Evolutionary conservation across 2,797 vertebrate genomes (phyloP).

Genomic region (Leptodactylus fallax): DNA sequence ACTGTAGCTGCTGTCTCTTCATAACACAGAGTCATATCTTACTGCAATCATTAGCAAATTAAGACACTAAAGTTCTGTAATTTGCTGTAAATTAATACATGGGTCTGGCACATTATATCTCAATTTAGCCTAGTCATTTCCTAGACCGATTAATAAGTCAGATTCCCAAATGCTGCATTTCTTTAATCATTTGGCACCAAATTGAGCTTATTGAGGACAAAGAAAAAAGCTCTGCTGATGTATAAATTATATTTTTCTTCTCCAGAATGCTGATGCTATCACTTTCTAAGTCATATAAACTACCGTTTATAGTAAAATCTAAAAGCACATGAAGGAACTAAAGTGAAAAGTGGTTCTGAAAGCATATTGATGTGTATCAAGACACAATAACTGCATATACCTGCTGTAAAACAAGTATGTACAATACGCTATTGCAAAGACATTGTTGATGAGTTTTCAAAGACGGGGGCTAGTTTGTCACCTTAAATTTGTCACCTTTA

Average conservation of each 20-base stretch:
- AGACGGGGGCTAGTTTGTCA: no score
- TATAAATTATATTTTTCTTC: background rate
- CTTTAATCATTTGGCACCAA: slow-evolving; percentile 47
- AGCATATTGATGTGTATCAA: background rate
- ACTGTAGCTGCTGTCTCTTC: background rate
- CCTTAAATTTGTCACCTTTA: no score
- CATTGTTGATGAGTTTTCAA: no score
- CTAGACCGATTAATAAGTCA: slow-evolving; percentile 33
- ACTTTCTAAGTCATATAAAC: background rate
- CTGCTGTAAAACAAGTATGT: background rate
- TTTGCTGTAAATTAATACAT: slow-evolving; percentile 44
- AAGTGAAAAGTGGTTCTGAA: background rate
- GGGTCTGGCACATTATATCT: slow-evolving; percentile 30
- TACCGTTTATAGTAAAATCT: slow-evolving; percentile 1
- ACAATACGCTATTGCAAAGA: background rate
- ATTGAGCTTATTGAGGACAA: slow-evolving; percentile 31
- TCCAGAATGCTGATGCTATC: background rate
- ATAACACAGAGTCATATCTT: slow-evolving; percentile 15
- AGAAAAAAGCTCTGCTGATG: slow-evolving; percentile 7
- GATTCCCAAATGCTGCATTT: slow-evolving; percentile 35
- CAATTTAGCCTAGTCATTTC: slow-evolving; percentile 36
- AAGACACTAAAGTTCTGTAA: slow-evolving; percentile 11
- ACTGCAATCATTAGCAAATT: slow-evolving; percentile 38
- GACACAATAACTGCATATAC: background rate
- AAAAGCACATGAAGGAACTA: background rate